These are phyloP conservation scores for Emesis furor DNA, from an alignment of 2,888 invertebrate species.

Conservation along the genomic window DNA sequence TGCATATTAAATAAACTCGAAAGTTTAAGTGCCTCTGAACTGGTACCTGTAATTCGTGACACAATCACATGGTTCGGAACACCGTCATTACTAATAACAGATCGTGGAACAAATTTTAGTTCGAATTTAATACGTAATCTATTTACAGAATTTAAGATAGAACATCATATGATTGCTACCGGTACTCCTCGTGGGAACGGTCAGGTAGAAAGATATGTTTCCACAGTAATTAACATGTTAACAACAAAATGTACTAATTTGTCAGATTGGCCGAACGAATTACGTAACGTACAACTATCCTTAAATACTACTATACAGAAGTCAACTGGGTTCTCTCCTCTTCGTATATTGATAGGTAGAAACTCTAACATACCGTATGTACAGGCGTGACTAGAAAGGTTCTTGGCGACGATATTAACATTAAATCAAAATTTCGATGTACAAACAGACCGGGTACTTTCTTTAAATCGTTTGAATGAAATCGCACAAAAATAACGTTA, in stretches of 20 bases:
- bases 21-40: no score
- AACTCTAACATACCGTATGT: no score
- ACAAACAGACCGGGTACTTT: no score
- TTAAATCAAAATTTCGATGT: no score
- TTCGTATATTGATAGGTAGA: background rate
- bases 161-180: conserved; percentile 63
- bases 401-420: no score
- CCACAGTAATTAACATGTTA: conserved; percentile 60
- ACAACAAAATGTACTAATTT: conserved; percentile 42
- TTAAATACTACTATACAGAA: conserved; percentile 74
- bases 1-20: no score
- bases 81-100: no score
- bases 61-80: no score
- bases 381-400: no score
- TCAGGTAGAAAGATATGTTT: conserved; percentile 57
- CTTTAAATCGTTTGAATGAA: no score
- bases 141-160: conserved; percentile 50
- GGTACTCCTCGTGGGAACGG: conserved; percentile 60
- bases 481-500: no score
- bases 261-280: conserved; percentile 65
- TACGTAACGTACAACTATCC: conserved; percentile 69
- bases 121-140: conserved; percentile 28
- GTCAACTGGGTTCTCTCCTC: conserved; percentile 70
- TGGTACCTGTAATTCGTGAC: no score
- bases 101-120: conserved; percentile 48